Evolutionary conservation across 2,888 invertebrate genomes (phyloP), one percentile per base, ranked within the genome.

Genomic region (Campaea margaritaria): DNA sequence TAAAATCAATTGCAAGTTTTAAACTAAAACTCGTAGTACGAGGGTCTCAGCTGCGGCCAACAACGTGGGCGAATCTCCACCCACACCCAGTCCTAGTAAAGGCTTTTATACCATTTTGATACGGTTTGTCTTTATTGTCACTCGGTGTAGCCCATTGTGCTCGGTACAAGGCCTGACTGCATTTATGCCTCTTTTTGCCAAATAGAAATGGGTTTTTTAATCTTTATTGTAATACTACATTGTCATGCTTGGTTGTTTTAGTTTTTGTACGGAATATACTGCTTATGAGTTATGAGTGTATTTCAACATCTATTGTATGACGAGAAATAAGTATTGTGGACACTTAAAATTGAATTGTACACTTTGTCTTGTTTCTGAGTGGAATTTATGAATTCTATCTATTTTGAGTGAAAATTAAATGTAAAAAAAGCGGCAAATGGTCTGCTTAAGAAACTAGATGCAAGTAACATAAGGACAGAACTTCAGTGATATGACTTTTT

Each of bases 41-140:
- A 21, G 48, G 31, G 47, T 7, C 13, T 11, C 13, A 34, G 48
- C 48, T 36, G 45, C 16, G 47, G 31, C 31, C 7, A 9, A 27
- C 27, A 28, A 12, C 42, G 54, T 58, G 47, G 62, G 62, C 47
- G 51, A 46, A 1, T 46, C 14, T 27, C 51, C 27, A 15, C 62
- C 47, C 72, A 72, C 67, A 66, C 62, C 49, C 62, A 46, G 66
- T 64, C 65, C 67, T 60, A 45, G 59, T 67, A 72, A 48, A 61
- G 65, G 52, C 54, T 73, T 74, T 75, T 75, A 70, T 74, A 63
- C 65, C 45, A 69, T 69, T 75, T 72, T 65, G 65, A 63, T 65
- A 65, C 59, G 52, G 54, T 69, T 67, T 63, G 68, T 52, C 53
- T 70, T 72, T 69, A 68, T 69, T 69, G 66, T 65, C 61, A 56